Conservation (phyloP, 2,113 vertebrate species). For the Heloderma charlesbogerti region DNA sequence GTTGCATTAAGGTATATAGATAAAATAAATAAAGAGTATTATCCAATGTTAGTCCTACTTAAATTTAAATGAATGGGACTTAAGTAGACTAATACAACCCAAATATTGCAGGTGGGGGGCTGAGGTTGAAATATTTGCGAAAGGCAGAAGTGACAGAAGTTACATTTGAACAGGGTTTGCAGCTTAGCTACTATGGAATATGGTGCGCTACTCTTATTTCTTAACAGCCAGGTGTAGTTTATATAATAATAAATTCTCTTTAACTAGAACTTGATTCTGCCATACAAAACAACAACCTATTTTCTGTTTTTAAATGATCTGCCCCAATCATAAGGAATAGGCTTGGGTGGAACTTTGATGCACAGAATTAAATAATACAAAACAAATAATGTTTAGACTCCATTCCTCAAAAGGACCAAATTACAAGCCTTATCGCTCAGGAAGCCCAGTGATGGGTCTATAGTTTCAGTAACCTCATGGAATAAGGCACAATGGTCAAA, state of each 20-base stretch:
- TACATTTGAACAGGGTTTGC: background rate
- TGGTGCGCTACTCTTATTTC: background rate
- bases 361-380: constrained; percentile 45
- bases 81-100: no score
- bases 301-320: background rate
- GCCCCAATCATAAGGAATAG: background rate
- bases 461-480: constrained; percentile 65
- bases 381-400: constrained; percentile 30
- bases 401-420: constrained; percentile 64
- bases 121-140: background rate
- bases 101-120: background rate
- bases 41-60: no score
- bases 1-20: background rate
- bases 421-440: constrained; percentile 73
- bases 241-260: background rate
- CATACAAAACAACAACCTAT: no score
- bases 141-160: background rate
- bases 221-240: background rate
- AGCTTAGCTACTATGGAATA: background rate
- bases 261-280: background rate
- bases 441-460: constrained; percentile 51
- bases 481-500: constrained; percentile 68
- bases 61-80: no score
- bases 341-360: background rate
- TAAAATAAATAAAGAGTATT: background rate